Conservation (phyloP, 2,113 vertebrate genomes). For the Platysteira castanea region DNA sequence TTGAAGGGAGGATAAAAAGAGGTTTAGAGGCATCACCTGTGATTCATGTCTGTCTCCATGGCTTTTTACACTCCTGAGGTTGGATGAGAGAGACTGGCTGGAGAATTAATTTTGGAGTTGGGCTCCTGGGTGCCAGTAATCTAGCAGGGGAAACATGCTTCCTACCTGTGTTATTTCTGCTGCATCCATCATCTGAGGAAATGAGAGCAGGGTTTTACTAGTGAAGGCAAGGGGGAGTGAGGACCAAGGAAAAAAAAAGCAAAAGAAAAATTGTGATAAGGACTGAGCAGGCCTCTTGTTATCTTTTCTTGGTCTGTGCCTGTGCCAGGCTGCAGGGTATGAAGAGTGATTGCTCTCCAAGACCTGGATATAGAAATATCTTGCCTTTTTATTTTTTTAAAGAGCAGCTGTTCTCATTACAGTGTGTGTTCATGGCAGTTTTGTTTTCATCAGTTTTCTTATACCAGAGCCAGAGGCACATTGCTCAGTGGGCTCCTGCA, state of each 20-base stretch:
- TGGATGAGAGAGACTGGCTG: not conserved
- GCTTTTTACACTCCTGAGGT: not conserved
- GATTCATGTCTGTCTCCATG: not conserved
- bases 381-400: not conserved
- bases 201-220: not conserved
- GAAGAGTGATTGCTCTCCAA: not conserved
- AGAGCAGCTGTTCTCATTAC: not conserved
- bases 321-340: not conserved
- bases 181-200: not conserved
- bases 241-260: not conserved
- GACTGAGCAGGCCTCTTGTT: not conserved
- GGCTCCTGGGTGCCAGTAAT: not conserved
- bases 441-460: not conserved
- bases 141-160: not conserved
- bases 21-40: not conserved
- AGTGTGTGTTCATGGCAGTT: not conserved
- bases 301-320: not conserved
- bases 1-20: not conserved
- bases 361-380: not conserved
- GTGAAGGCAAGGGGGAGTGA: not conserved
- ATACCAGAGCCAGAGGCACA: not conserved
- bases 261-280: not conserved
- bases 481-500: not conserved
- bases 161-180: not conserved
- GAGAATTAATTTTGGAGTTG: not conserved